Evolutionary conservation across 2,113 vertebrate species (phyloP).

Genomic region (Passer montanus): DNA sequence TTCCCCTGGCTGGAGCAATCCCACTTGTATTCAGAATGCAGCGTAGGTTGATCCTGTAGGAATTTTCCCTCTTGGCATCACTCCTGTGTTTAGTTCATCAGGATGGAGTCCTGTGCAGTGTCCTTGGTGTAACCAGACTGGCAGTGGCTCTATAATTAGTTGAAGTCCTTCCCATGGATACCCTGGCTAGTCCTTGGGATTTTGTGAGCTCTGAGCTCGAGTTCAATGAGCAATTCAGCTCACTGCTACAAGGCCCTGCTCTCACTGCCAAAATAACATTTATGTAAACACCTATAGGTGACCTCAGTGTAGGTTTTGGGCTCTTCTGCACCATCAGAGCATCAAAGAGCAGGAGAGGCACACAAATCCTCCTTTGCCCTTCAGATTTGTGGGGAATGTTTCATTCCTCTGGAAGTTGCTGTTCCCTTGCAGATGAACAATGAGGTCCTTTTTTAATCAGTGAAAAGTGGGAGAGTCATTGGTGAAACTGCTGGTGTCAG

Average conservation of each 20-base stretch:
- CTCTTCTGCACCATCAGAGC: background rate
- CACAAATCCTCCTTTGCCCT: accelerated
- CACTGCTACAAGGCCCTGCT: background rate
- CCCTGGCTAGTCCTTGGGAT: background rate
- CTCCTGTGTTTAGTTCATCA: background rate
- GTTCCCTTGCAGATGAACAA: background rate
- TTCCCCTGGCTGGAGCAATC: constrained; percentile 2
- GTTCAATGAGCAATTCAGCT: background rate
- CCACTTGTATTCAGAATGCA: background rate
- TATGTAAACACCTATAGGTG: background rate
- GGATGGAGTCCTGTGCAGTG: background rate
- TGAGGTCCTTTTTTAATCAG: background rate
- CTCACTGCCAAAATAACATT: background rate
- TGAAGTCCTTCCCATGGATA: background rate
- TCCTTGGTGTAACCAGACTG: background rate
- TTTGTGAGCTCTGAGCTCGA: background rate
- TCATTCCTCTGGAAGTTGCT: background rate
- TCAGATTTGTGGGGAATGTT: background rate
- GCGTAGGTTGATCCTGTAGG: background rate
- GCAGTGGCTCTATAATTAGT: background rate
- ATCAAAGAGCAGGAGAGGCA: background rate
- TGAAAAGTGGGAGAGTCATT: background rate
- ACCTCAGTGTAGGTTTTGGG: background rate
- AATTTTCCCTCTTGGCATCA: constrained; percentile 23
- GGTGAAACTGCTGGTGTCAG: background rate